Conservation (phyloP, 2,888 invertebrate genomes). For the Agonum fuliginosum region DNA sequence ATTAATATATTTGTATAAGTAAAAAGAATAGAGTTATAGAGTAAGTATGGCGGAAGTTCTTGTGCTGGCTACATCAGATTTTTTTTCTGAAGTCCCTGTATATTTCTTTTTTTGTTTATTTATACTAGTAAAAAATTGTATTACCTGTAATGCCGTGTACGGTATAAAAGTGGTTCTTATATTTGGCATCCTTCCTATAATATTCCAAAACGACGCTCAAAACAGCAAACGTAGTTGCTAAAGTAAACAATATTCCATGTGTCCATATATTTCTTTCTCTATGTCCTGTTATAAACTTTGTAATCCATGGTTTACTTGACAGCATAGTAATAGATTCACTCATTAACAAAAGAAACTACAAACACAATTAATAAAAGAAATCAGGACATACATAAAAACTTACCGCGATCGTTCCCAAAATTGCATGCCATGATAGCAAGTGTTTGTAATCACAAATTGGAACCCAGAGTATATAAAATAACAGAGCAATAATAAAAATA, state of each 20-base stretch:
- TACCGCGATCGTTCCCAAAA: conserved; percentile 66
- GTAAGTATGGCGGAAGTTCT: no score
- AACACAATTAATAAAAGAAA: conserved; percentile 58
- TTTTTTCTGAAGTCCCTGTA: no score
- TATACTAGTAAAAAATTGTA: no score
- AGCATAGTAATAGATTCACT: conserved; percentile 59
- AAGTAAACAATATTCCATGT: conserved; percentile 64
- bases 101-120: no score
- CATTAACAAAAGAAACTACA: conserved; percentile 58
- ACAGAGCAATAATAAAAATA: conserved; percentile 15
- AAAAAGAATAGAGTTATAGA: no score
- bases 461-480: conserved; percentile 65
- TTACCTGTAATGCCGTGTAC: conserved; percentile 65
- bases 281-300: conserved; percentile 62
- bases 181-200: conserved; percentile 12
- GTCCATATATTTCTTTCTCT: conserved; percentile 65
- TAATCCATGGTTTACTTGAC: conserved; percentile 65
- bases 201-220: conserved; percentile 65
- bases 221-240: conserved; percentile 63
- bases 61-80: no score
- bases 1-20: no score
- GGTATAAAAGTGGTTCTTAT: conserved; percentile 63
- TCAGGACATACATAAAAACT: conserved; percentile 63
- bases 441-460: conserved; percentile 64
- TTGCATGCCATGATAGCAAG: conserved; percentile 65